Evolutionary conservation across 2,797 vertebrate genomes (phyloP).

Genomic region (Enteromius radiatus): DNA sequence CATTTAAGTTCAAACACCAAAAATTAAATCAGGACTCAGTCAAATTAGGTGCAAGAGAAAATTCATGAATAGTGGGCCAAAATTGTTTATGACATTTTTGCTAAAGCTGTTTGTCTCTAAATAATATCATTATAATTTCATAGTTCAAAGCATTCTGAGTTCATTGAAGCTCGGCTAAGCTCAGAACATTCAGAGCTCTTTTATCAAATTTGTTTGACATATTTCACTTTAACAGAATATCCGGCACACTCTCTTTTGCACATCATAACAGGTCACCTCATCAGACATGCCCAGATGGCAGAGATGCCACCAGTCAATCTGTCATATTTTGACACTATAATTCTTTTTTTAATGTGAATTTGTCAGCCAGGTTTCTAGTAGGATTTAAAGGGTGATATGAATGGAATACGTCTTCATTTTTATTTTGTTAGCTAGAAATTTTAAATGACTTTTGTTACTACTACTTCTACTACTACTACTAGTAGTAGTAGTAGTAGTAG

Average conservation of each 20-base stretch:
- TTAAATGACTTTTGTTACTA: neutral
- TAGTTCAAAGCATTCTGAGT: slow-evolving; percentile 16
- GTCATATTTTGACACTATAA: slow-evolving; percentile 17
- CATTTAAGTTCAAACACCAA: neutral
- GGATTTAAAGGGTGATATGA: neutral
- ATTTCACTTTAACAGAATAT: slow-evolving; percentile 20
- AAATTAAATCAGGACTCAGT: neutral
- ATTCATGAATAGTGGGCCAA: neutral
- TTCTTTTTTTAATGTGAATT: neutral
- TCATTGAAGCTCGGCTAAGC: neutral
- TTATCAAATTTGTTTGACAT: slow-evolving; percentile 25
- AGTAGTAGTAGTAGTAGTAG: neutral
- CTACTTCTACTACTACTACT: too few species aligned
- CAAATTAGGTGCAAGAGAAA: neutral
- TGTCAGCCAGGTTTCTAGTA: neutral
- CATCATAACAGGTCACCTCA: slow-evolving; percentile 16
- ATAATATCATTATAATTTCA: neutral
- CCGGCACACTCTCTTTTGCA: neutral
- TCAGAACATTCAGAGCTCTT: neutral
- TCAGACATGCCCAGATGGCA: slow-evolving; percentile 13
- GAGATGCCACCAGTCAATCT: neutral
- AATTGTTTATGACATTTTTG: neutral
- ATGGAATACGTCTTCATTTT: neutral
- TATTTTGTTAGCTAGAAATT: neutral
- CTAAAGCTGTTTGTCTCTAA: neutral